Percentiles rank a stretch among this genome's conserved stretches.
phyloP scores from a whole-genome alignment of 1,140 invertebrate genomes.

The Drosophila bocqueti region DNA sequence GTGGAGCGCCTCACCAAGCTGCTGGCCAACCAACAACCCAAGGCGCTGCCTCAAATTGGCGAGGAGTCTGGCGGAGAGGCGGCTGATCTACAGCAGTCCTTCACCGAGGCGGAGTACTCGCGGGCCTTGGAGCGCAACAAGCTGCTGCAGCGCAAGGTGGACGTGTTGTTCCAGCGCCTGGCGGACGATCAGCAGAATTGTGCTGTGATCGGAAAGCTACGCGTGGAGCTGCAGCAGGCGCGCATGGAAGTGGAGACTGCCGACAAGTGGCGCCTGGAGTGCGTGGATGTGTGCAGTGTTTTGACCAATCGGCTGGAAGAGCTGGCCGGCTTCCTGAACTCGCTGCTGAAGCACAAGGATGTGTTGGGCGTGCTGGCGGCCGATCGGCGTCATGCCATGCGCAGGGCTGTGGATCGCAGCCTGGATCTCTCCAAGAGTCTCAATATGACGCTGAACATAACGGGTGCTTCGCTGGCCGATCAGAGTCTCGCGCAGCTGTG shows the following conservation, averaged over 20 bases:
- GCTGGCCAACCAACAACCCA: constrained; percentile 42
- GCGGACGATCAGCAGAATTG: constrained; percentile 67
- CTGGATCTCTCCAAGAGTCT: constrained; percentile 87
- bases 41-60: constrained; percentile 30
- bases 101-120: constrained; percentile 67
- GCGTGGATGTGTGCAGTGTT: constrained; percentile 88
- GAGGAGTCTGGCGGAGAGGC: constrained; percentile 27
- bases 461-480: constrained; percentile 70
- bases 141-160: constrained; percentile 73
- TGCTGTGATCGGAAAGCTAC: constrained; percentile 66
- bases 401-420: constrained; percentile 86
- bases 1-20: constrained; percentile 87
- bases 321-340: constrained; percentile 90
- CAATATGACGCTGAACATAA: constrained; percentile 82
- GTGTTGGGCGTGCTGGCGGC: constrained; percentile 86
- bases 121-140: constrained; percentile 76
- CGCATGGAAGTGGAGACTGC: constrained; percentile 69
- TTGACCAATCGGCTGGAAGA: constrained; percentile 89
- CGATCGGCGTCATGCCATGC: constrained; percentile 86
- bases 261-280: constrained; percentile 87
- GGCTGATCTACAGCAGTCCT: constrained; percentile 64
- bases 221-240: constrained; percentile 82
- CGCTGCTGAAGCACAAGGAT: constrained; percentile 88
- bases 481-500: constrained; percentile 85
- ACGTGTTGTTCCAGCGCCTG: constrained; percentile 79